phyloP scores from a whole-genome alignment of 2,888 invertebrate genomes.

The Periphyllus acericola region DNA sequence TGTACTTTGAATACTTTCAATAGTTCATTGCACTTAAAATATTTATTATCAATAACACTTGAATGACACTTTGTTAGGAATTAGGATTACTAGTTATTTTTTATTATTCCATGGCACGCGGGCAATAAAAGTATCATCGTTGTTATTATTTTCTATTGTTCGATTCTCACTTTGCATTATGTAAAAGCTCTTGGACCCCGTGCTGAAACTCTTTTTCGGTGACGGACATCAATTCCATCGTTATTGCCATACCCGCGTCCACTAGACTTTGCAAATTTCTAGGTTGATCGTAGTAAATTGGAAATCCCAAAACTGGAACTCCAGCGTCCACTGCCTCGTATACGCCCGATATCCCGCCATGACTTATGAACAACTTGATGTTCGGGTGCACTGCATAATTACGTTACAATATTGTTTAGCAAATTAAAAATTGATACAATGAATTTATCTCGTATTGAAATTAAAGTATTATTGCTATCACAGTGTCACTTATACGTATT shows the following conservation, averaged over 20 bases:
- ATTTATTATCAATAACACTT: too few species aligned
- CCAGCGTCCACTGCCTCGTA: conserved; percentile 54
- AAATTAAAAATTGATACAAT: too few species aligned
- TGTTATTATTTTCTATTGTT: neutral
- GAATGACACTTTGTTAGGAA: too few species aligned
- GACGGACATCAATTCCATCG: conserved; percentile 50
- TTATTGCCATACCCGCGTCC: conserved; percentile 49
- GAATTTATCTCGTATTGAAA: too few species aligned
- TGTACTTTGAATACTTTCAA: neutral
- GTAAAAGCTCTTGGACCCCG: conserved; percentile 3
- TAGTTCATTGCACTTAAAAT: too few species aligned
- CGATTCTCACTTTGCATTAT: conserved; percentile 25
- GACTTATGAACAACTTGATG: conserved; percentile 55
- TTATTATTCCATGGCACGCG: too few species aligned
- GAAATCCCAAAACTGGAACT: conserved; percentile 48
- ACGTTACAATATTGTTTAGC: neutral
- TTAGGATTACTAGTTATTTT: too few species aligned
- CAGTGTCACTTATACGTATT: too few species aligned
- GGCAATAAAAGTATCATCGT: neutral
- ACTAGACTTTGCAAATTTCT: conserved; percentile 40
- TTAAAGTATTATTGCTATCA: too few species aligned
- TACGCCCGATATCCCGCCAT: conserved; percentile 54
- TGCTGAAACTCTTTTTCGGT: conserved; percentile 13
- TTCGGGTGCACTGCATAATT: conserved; percentile 45
- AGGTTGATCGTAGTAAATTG: conserved; percentile 45